Conservation (phyloP, 2,113 vertebrate species). For the Lucifuga dentata region DNA sequence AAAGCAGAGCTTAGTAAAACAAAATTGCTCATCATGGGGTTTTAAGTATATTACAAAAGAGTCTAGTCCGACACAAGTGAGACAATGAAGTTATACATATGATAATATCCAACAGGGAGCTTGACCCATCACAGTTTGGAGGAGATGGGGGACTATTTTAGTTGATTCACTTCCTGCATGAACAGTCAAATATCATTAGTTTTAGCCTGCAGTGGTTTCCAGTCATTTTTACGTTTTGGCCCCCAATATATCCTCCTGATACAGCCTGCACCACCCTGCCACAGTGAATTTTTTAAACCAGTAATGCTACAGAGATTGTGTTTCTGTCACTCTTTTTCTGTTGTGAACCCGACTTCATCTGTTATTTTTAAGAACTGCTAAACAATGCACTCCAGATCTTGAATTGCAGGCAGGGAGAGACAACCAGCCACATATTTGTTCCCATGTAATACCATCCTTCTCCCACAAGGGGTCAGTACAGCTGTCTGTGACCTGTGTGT, state of each 20-base stretch:
- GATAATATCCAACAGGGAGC: slow-evolving; percentile 57
- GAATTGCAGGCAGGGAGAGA: not conserved
- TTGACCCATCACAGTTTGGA: slow-evolving; percentile 44
- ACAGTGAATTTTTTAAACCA: not conserved
- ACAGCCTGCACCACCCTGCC: slow-evolving; percentile 21
- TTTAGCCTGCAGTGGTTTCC: slow-evolving; percentile 39
- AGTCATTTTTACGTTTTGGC: slow-evolving; percentile 45
- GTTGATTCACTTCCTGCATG: slow-evolving; percentile 65
- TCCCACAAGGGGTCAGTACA: slow-evolving; percentile 73
- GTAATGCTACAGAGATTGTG: not conserved
- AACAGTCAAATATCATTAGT: slow-evolving; percentile 66
- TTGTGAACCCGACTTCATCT: not conserved
- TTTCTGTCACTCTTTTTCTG: not conserved
- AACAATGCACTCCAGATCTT: slow-evolving; percentile 1
- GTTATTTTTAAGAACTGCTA: not conserved
- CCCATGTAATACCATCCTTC: slow-evolving; percentile 13
- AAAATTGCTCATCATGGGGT: slow-evolving; percentile 71
- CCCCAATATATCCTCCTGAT: slow-evolving; percentile 41
- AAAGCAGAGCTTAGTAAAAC: slow-evolving; percentile 73
- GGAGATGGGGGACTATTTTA: slow-evolving; percentile 48
- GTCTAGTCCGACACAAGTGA: slow-evolving; percentile 62
- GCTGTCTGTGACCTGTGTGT: slow-evolving; percentile 57
- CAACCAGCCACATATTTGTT: not conserved
- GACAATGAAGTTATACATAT: slow-evolving; percentile 60
- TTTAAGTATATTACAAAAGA: slow-evolving; percentile 70